A percentile compares a stretch with the other conserved stretches of the same genome.
These are phyloP conservation scores for Pachydiplax longipennis DNA, from an alignment of 2,888 invertebrate genomes.

Conservation along the genomic window DNA sequence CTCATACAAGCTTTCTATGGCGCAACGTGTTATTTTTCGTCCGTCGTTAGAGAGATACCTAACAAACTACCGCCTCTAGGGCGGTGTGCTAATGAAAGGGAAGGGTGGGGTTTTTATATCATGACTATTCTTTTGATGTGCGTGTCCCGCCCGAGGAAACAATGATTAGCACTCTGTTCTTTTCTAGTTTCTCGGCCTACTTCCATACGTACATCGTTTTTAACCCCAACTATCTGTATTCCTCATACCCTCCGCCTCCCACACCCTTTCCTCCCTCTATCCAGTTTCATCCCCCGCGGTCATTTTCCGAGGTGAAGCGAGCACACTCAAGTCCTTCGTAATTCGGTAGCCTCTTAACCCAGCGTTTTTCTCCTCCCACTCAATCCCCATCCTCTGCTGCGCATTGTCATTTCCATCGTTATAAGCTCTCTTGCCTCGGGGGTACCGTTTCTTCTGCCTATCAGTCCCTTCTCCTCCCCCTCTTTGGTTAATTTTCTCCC, in stretches of 20 bases:
- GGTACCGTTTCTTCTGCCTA: neutral
- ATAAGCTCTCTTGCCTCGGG: neutral
- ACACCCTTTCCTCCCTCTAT: neutral
- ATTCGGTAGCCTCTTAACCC: slow-evolving; percentile 31
- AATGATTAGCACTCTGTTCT: slow-evolving; percentile 29
- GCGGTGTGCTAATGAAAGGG: slow-evolving; percentile 42
- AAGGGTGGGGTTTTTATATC: slow-evolving; percentile 30
- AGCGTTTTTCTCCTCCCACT: neutral
- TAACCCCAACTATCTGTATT: slow-evolving; percentile 33
- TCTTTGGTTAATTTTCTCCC: slow-evolving; percentile 14
- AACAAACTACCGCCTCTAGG: slow-evolving; percentile 20
- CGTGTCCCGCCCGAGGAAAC: slow-evolving; percentile 34
- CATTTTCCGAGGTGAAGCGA: slow-evolving; percentile 4
- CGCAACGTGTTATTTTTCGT: neutral
- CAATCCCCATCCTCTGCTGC: neutral
- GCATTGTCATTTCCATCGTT: slow-evolving; percentile 43
- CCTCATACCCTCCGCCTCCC: neutral
- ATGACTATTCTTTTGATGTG: slow-evolving; percentile 28
- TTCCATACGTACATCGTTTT: slow-evolving; percentile 15
- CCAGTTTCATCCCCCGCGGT: slow-evolving; percentile 23
- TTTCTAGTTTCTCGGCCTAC: slow-evolving; percentile 20
- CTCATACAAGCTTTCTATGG: slow-evolving; percentile 3
- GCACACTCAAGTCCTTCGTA: slow-evolving; percentile 12
- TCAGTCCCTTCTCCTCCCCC: neutral
- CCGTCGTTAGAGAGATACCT: neutral